Base-by-base conservation (phyloP, 1,140 invertebrate species). In the Pseudomyrmex pallidus region DNA sequence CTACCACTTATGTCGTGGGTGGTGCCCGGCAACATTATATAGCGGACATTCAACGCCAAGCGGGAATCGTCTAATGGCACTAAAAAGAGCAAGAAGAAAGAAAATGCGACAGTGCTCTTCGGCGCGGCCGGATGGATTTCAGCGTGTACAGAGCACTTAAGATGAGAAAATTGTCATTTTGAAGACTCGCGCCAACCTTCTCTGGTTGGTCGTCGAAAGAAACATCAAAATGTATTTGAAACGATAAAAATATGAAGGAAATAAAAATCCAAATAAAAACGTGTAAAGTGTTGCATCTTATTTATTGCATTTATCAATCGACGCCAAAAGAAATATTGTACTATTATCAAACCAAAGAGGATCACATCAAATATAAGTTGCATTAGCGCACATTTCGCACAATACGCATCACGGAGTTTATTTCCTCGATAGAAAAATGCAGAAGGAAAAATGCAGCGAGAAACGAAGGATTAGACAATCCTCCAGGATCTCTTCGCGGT, bases 111-210 rank as follows among this genome's bases (percentile, higher is more conserved):
- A 17, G n/a, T 20, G 15, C 20, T 54, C 46, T 44, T 63, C 35
- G 50, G 70, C 7, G 35, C 46, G 50, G 4, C 0, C 46, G 61
- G 57, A 85, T 87, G 82, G 67, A 73, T 83, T 67, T 66, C 54
- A 67, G 44, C 17, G 73, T 83, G 73, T 83, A 77, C 61, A 68
- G 66, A 68, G 59, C 86, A 78, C 73, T 88, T 74, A 85, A 88
- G 68, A 68, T 64, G 87, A 88, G 86, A 77, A 83, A 85, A 88
- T 87, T 74, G 83, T 82, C 72, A 70, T 85, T 88, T 80, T 68
- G 70, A 66, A 87, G 76, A 35, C 54, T 82, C 78, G 44, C 20
- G 44, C 52, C 56, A 77, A 63, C 62, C 59, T 57, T 35, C 5
- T 52, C 20, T 48, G 2, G 54, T 12, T 25, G 25, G 25, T 3